Base-by-base conservation (phyloP, 2,113 vertebrate species). In the Leptocoma aspasia region DNA sequence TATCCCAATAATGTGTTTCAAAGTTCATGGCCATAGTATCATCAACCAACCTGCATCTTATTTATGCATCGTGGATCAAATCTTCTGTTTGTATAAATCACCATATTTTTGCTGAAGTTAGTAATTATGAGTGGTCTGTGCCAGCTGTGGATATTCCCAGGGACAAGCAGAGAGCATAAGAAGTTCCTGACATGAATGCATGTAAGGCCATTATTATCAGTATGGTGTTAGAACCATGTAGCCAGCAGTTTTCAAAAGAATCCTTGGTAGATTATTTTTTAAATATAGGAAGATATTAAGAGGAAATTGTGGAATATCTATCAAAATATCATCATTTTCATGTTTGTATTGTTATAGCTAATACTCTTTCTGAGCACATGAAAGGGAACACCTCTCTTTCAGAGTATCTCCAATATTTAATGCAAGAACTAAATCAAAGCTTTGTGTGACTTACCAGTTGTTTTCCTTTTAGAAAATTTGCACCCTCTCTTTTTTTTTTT, bases 401-500 rank as follows among this genome's bases (percentile, higher is more conserved):
- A 83, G 42, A 83, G 8, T 76, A 20, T 37, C 47, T 70, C n/a
- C 66, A 82, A 28, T 41, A 81, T 31, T 79, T 75, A 72, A 30
- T 21, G 11, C 23, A 68, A 71, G 35, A 90, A 54, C 24, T 83
- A 11, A 49, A 69, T 49, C 71, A 76, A 83, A 82, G 15, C 21
- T 93, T 91, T 83, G 21, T 56, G 26, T 66, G 20, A 71, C 61
- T 82, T 85, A 20, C 7, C 52, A 23, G 26, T 53, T 81, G 19
- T 79, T 94, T 90, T 75, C 53, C 50, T 64, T 81, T 88, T 75
- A 41, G n/a, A 92, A 96, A 92, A 64, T 65, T 35, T 71, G 47
- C 80, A 53, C 47, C 14, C 18, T 73, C 7, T 96, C 5, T 94
- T 89, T 97, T 13, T 82, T 97, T 50, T 97, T 97, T 91, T 95